Evolutionary conservation across 1,140 invertebrate genomes (phyloP).

Genomic region (Homarus americanus): DNA sequence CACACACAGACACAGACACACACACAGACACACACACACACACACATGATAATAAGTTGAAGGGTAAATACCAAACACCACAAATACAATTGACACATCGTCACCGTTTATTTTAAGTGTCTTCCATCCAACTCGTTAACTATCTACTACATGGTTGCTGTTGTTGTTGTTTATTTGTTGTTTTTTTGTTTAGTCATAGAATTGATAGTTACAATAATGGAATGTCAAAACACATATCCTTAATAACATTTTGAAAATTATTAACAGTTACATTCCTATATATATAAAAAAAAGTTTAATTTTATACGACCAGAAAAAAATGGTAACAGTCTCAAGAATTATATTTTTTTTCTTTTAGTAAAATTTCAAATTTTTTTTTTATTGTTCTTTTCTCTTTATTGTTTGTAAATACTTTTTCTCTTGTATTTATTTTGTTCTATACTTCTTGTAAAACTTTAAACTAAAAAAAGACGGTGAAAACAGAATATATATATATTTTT

Average conservation of each 20-base stretch:
- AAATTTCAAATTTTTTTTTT: background rate
- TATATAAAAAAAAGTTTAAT: constrained; percentile 50
- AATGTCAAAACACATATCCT: constrained; percentile 1
- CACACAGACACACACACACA: no score
- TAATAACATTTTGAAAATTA: background rate
- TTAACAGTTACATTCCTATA: constrained; percentile 50
- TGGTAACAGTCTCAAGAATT: background rate
- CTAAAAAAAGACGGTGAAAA: background rate
- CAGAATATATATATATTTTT: background rate
- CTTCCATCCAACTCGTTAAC: constrained; percentile 8
- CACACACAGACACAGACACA: no score
- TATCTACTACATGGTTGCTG: no score
- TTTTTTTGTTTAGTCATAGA: background rate
- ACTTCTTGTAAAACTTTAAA: background rate
- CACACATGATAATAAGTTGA: no score
- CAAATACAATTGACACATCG: constrained; percentile 39
- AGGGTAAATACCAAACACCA: background rate
- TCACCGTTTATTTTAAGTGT: constrained; percentile 45
- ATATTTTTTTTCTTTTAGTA: background rate
- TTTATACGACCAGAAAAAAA: constrained; percentile 20
- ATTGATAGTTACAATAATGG: background rate
- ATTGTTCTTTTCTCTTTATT: background rate
- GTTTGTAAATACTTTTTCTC: background rate
- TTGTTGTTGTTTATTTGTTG: no score
- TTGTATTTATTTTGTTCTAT: background rate